Base-by-base conservation (phyloP, 2,888 invertebrate species). In the Cephalotes varians region DNA sequence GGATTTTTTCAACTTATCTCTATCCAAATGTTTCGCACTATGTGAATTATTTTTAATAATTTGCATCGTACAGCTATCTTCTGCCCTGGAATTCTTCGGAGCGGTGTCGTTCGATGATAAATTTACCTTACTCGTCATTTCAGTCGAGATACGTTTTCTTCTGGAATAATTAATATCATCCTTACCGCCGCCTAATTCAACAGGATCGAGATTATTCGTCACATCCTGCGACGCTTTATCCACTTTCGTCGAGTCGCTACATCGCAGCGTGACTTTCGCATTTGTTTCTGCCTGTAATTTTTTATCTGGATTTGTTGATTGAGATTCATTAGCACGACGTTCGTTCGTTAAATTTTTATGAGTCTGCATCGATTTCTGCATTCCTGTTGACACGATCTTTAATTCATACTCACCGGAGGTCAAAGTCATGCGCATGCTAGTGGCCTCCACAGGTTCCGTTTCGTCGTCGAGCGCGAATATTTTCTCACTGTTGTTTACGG, bases 391-490 rank as follows among this genome's bases (percentile, higher is more conserved):
- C 31, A 37, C 47, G 31, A 77, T 76, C 21, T 82, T 67, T 54
- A 84, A 62, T 51, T 87, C 84, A 34, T 86, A 87, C 0, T 77
- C 82, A 10, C 81, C 54, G 0, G 86, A 67, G 18, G 81, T 81
- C 31, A 87, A 40, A 62, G 65, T 54, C 47, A 71, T 76, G 0
- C 80, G 80, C 5, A 81, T 65, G 2, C 71, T 58, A 0, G 69
- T n/a, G 51, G 80, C 18, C 40, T 47, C 79, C 4, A 37, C 10
- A 25, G 74, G 81, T 37, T 44, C 58, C 47, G 86, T 76, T 40
- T 79, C 84, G 1, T 60, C 28, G 9, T 76, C 40, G 7, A 62
- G 28, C 10, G 58, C 9, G 12, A 67, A 88, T 7, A 40, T 25
- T n/a, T 84, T 88, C 9, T 54, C 54, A 7, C 58, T 69, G 7